Base-by-base conservation (phyloP, 2,797 vertebrate genomes). In the Chaetodon trifasciatus region DNA sequence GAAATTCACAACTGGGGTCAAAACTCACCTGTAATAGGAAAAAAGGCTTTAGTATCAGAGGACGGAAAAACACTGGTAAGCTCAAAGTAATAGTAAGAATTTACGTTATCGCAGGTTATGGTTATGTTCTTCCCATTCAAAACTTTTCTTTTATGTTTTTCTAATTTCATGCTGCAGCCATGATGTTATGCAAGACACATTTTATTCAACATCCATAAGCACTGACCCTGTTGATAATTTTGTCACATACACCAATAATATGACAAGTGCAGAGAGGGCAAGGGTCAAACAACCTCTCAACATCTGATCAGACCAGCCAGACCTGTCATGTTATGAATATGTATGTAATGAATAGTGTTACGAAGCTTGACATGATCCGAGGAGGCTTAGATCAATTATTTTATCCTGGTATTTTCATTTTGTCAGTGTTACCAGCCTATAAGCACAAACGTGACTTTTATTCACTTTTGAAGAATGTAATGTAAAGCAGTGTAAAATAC, bases 211-310 rank as follows among this genome's bases (percentile, higher is more conserved):
- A n/a, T 35, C 49, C 19, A 28, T 21, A 57, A 58, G 28, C 57
- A 44, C 35, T 55, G 69, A 56, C 55, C 37, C 44, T 60, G 49
- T 40, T 62, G 28, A 47, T 65, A 60, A 60, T 23, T 70, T 42
- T 56, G 35, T 53, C 37, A 64, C 35, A 12, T 42, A 35, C 65
- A 63, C 4, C 5, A 70, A 46, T 70, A 53, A 52, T 11, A 68
- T 6, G 3, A 46, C 12, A 64, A 52, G 2, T 42, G 21, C n/a
- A 8, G 6, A 60, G 46, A 40, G 35, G 46, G n/a, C 40, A 44
- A 11, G 0, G 13, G 53, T 61, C 55, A 70, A 50, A 16, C 42
- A 19, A 8, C 47, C 24, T 62, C 56, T 23, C 13, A 8, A 56
- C 47, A 62, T 49, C 21, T 10, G 12, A 19, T 47, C 28, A 24